Conservation (phyloP, 2,797 vertebrate genomes). For the Chromis chromis region DNA sequence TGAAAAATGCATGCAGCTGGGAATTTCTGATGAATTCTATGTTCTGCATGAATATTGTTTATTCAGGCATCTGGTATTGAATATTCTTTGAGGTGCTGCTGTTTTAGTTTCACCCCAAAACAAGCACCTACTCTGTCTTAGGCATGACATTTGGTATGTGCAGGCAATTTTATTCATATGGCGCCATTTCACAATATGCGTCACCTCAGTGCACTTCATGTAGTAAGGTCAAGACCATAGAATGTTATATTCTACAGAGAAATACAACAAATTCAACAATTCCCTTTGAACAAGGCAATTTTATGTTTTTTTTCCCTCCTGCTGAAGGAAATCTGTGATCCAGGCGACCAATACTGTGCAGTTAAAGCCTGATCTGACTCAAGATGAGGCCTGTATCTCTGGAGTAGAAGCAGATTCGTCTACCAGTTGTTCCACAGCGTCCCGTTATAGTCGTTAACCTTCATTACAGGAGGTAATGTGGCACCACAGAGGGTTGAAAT, state of each 20-base stretch:
- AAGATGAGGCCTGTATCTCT: conserved; percentile 16
- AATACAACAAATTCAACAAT: too few relatives aligned
- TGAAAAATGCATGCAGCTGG: conserved; percentile 38
- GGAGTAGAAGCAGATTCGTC: conserved; percentile 17
- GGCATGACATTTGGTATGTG: too few relatives aligned
- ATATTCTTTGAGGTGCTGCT: not conserved
- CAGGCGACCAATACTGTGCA: conserved; percentile 1
- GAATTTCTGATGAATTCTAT: conserved; percentile 8
- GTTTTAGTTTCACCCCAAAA: conserved; percentile 1
- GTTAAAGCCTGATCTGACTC: conserved; percentile 35
- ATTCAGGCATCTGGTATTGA: conserved; percentile 10
- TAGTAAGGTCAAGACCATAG: too few relatives aligned
- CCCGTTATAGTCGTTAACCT: conserved; percentile 27
- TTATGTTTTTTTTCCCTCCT: not conserved
- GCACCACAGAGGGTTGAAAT: conserved; percentile 19
- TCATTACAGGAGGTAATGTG: not conserved
- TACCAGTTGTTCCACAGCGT: conserved; percentile 24
- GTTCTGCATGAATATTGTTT: conserved; percentile 23
- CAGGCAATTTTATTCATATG: too few relatives aligned
- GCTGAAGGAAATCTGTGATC: conserved; percentile 31
- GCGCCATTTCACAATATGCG: too few relatives aligned
- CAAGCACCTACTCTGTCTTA: not conserved
- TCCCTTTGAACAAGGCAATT: not conserved
- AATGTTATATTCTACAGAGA: too few relatives aligned
- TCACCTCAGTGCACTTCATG: too few relatives aligned